phyloP scores from a whole-genome alignment of 2,888 invertebrate genomes.

The Dynastes tityus region DNA sequence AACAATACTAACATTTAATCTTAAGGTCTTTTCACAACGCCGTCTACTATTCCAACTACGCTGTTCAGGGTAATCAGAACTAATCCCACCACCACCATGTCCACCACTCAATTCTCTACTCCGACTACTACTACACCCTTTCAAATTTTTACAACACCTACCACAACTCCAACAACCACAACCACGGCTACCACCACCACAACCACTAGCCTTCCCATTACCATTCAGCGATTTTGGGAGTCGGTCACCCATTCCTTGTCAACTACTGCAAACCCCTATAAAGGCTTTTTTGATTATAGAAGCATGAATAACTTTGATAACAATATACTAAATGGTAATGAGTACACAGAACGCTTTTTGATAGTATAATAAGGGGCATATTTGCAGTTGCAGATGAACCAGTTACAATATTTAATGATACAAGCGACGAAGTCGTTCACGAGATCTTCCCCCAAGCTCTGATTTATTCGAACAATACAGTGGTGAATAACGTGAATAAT shows the following conservation, averaged over 20 bases:
- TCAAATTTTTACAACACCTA: conserved; percentile 64
- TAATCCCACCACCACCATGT: conserved; percentile 64
- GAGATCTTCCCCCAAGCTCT: conserved; percentile 66
- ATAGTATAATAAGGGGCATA: background rate
- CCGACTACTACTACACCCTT: conserved; percentile 61
- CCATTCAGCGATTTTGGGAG: conserved; percentile 67
- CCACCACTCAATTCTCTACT: conserved; percentile 61
- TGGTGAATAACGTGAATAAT: conserved; percentile 48
- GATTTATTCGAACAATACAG: conserved; percentile 52
- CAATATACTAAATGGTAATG: conserved; percentile 65
- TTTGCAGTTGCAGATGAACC: conserved; percentile 56
- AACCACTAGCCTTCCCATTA: conserved; percentile 61
- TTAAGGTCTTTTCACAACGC: conserved; percentile 71
- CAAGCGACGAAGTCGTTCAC: conserved; percentile 62
- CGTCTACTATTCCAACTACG: conserved; percentile 68
- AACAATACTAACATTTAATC: conserved; percentile 69
- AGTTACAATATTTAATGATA: conserved; percentile 41
- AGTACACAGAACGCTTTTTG: background rate
- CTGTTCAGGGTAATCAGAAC: conserved; percentile 71
- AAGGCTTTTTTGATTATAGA: conserved; percentile 68
- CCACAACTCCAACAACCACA: conserved; percentile 56
- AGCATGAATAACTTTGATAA: conserved; percentile 67
- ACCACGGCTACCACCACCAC: conserved; percentile 61
- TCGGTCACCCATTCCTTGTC: conserved; percentile 58
- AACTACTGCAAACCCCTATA: conserved; percentile 57